Evolutionary conservation across 2,113 vertebrate species (phyloP).

Genomic region (Terrapene triunguis): DNA sequence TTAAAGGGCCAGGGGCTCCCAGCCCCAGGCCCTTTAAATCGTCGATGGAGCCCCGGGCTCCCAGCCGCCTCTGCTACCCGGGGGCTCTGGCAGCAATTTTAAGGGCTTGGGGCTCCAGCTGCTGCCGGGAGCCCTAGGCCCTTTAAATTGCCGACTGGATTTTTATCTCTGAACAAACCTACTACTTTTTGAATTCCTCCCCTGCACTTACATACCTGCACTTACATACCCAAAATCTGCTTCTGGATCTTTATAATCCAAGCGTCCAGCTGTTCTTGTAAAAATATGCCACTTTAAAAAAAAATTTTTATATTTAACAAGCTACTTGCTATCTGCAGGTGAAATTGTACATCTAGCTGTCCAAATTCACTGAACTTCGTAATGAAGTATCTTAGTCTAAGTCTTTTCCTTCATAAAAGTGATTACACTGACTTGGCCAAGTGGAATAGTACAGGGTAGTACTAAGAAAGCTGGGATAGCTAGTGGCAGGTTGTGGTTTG

Average conservation of each 20-base stretch:
- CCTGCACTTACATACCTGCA: neutral
- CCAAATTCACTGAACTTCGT: neutral
- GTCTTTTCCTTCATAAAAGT: neutral
- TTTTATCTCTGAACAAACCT: neutral
- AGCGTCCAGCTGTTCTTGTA: neutral
- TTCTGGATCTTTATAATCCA: neutral
- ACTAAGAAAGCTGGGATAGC: neutral
- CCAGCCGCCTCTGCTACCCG: too few relatives aligned
- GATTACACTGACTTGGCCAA: neutral
- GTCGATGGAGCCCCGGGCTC: too few relatives aligned
- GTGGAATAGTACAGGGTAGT: neutral
- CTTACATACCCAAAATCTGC: neutral
- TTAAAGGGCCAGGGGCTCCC: too few relatives aligned
- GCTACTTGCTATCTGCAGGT: neutral
- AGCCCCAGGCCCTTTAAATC: too few relatives aligned
- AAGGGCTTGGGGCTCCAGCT: too few relatives aligned
- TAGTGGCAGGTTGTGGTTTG: neutral
- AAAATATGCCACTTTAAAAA: neutral
- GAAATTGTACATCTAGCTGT: neutral
- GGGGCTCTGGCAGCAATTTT: too few relatives aligned
- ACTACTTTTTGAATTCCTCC: neutral
- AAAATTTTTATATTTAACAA: neutral
- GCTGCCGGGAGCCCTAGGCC: too few relatives aligned
- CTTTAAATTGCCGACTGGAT: neutral
- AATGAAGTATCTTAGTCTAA: neutral